Conservation (phyloP, 2,113 vertebrate species). For the Marcusenius ussheri region DNA sequence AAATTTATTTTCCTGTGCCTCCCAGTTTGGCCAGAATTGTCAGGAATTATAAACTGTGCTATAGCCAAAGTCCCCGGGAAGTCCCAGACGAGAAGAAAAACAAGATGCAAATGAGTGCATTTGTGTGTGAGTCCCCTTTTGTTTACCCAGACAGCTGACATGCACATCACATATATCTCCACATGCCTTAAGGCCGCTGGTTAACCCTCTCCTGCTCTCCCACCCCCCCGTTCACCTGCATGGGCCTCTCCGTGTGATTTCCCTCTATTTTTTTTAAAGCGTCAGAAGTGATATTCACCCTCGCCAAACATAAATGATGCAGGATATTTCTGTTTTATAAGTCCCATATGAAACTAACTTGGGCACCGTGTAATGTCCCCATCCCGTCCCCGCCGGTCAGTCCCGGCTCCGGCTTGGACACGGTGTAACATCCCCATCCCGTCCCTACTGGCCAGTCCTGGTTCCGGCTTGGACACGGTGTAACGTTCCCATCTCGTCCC, state of each 20-base stretch:
- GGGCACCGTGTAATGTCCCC: conserved; percentile 2
- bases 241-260: neutral
- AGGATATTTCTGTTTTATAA: neutral
- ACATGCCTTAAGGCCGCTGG: neutral
- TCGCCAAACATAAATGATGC: neutral
- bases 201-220: neutral
- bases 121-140: neutral
- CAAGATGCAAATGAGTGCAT: neutral
- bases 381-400: neutral
- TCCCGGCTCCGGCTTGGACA: conserved; percentile 11
- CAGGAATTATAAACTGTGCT: neutral
- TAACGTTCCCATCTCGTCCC: conserved; percentile 11
- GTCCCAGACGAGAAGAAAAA: neutral
- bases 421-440: too few relatives aligned
- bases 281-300: neutral
- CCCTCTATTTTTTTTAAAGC: neutral
- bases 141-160: neutral
- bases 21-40: neutral
- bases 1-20: neutral
- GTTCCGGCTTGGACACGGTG: conserved; percentile 14
- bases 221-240: neutral
- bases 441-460: neutral
- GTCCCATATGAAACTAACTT: neutral
- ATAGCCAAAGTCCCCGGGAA: neutral
- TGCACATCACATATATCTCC: neutral